These are phyloP conservation scores for Tanypteryx hageni DNA, from an alignment of 2,888 invertebrate species.

Conservation along the genomic window DNA sequence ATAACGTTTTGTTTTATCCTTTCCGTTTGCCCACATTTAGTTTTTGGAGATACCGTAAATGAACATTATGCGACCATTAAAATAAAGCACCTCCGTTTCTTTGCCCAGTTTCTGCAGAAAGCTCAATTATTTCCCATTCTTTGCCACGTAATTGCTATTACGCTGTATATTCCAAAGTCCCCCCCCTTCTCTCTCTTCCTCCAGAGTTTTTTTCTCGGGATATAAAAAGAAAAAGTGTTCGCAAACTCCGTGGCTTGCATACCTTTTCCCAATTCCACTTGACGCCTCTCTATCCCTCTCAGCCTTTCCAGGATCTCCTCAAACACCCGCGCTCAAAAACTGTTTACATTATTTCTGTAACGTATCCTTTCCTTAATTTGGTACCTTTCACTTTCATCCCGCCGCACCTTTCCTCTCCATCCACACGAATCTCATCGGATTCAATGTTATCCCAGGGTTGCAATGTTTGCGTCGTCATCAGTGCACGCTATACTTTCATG, in stretches of 20 bases:
- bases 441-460: no score
- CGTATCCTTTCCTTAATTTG: not conserved
- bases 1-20: not conserved
- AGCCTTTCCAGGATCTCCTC: not conserved
- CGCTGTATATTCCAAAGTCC: not conserved
- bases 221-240: not conserved
- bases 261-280: no score
- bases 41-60: constrained; percentile 2
- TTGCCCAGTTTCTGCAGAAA: not conserved
- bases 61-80: constrained; percentile 5
- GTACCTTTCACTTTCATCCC: not conserved
- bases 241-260: no score
- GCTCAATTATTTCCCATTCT: constrained; percentile 32
- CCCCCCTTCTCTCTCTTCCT: not conserved
- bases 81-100: not conserved
- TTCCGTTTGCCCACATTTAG: not conserved
- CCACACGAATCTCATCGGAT: no score
- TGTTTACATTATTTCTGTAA: not conserved
- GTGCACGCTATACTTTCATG: no score
- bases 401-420: no score
- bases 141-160: not conserved
- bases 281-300: no score
- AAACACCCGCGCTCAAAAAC: not conserved
- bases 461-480: no score
- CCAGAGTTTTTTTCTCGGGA: not conserved